Evolutionary conservation across 1,140 invertebrate species (phyloP).

Genomic region (Drosophila lacteicornis): DNA sequence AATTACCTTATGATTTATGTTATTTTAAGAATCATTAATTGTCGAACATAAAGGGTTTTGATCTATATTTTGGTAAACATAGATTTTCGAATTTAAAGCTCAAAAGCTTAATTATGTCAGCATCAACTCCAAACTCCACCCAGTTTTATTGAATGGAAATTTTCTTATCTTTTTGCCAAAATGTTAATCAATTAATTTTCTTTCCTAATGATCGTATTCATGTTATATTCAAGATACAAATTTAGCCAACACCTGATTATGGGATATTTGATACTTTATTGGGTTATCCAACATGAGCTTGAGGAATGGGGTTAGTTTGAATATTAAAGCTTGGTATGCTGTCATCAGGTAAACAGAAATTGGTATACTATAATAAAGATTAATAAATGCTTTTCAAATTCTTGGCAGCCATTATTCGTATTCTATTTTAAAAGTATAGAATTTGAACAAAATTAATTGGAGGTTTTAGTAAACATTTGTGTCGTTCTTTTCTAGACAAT

Average conservation of each 20-base stretch:
- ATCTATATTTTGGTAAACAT: too few relatives aligned
- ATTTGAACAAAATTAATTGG: not conserved
- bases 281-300: constrained; percentile 7
- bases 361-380: not conserved
- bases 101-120: not conserved
- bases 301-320: not conserved
- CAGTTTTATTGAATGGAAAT: not conserved
- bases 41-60: too few relatives aligned
- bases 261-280: constrained; percentile 34
- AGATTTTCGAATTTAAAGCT: constrained; percentile 1
- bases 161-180: constrained; percentile 9
- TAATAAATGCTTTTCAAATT: not conserved
- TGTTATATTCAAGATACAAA: constrained; percentile 16
- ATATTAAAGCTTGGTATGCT: too few relatives aligned
- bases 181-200: constrained; percentile 23
- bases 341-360: too few relatives aligned
- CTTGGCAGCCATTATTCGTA: not conserved
- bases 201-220: not conserved
- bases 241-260: constrained; percentile 18
- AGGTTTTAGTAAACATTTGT: too few relatives aligned
- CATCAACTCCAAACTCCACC: not conserved
- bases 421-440: not conserved
- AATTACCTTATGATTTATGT: too few relatives aligned
- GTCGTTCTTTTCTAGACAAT: not conserved
- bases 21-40: too few relatives aligned